phyloP scores from a whole-genome alignment of 2,888 invertebrate species.

The Stenurella melanura region DNA sequence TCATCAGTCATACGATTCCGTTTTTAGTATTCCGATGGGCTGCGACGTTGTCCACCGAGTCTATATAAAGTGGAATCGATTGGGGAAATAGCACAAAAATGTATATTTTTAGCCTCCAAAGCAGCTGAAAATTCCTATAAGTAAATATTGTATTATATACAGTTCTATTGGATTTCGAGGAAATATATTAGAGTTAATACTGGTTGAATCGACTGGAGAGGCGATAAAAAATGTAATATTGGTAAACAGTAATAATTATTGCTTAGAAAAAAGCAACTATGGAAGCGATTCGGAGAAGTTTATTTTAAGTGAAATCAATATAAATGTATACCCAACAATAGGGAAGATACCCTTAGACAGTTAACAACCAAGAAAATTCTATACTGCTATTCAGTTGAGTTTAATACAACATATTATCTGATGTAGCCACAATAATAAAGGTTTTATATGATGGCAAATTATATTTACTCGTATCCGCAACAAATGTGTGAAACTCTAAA shows the following conservation, averaged over 20 bases:
- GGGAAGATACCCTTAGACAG: not conserved
- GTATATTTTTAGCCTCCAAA: not conserved
- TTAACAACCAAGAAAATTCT: not conserved
- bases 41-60: conserved; percentile 15
- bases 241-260: not conserved
- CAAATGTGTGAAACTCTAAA: too few relatives aligned
- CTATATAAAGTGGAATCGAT: conserved; percentile 16
- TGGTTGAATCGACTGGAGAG: not conserved
- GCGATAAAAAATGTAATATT: not conserved
- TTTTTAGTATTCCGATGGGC: conserved; percentile 27
- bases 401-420: not conserved
- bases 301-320: not conserved
- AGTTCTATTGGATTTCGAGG: not conserved
- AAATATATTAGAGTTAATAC: not conserved
- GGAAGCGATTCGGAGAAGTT: not conserved
- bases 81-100: not conserved
- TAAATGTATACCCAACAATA: not conserved
- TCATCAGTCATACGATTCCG: conserved; percentile 30
- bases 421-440: not conserved
- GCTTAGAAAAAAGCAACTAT: not conserved
- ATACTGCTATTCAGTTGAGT: not conserved
- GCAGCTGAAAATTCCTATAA: not conserved
- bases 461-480: too few relatives aligned
- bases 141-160: not conserved
- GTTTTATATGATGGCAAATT: not conserved